Base-by-base conservation (phyloP, 2,113 vertebrate genomes). In the Hymenochirus boettgeri region DNA sequence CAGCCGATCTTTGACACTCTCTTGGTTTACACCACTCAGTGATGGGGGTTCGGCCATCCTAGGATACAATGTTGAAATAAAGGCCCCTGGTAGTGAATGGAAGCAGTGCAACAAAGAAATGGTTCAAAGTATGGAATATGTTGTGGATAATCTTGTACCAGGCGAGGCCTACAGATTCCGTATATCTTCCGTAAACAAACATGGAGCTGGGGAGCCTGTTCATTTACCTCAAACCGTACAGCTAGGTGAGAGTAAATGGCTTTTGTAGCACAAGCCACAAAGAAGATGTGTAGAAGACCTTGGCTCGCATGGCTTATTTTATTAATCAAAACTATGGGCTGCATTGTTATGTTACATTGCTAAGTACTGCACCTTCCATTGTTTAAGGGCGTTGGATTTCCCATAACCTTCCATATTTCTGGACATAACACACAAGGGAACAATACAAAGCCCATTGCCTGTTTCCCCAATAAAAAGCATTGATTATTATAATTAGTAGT, bases 21-120 rank as follows among this genome's bases (percentile, higher is more conserved):
- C 91, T 13, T 98, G 95, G 94, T 92, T 81, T 73, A 86, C 90
- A 2, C 94, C 93, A 1, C 57, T 79, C 0, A 89, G 77, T 1
- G 81, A 92, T 0, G 89, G 94, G 0, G 87, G 92, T 0, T 82
- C 80, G 15, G 83, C 87, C 39, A 82, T 98, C 48, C 73, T 91
- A 18, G 94, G 93, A 70, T 98, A 97, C 77, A 86, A 76, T 0
- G 90, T 97, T 62, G 93, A 98, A 80, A 91, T 84, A 85, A 90
- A 92, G 61, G 79, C 89, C 42, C 81, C 85, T 0, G 87, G 90
- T 56, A 79, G 88, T 1, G 84, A 89, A 22, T 97, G 93, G 93
- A 76, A 75, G 65, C 81, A 88, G 1, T 93, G 92, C 77, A 92
- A 89, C 2, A 57, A 80, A 29, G 85, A 83, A 21, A 71, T 87